Conservation (phyloP, 2,113 vertebrate species). For the Rostratula benghalensis region DNA sequence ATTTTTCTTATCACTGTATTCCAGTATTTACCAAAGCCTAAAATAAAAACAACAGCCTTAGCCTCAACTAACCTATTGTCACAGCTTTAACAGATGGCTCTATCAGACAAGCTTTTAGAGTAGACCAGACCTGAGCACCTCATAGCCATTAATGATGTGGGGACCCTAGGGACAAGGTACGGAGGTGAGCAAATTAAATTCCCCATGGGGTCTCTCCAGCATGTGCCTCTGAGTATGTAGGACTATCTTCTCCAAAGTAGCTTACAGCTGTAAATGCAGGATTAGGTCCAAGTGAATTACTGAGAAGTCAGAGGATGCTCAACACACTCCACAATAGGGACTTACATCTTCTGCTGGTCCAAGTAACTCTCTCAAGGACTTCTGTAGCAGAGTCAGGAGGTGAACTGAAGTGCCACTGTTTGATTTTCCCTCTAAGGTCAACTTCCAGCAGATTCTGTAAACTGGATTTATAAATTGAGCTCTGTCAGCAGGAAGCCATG, state of each 20-base stretch:
- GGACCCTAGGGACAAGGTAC: neutral
- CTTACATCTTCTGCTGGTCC: neutral
- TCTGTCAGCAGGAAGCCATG: neutral
- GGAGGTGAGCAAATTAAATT: accelerated
- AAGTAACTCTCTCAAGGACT: neutral
- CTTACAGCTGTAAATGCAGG: accelerated
- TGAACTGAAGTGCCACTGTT: neutral
- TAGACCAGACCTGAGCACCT: neutral
- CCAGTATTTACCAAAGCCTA: neutral
- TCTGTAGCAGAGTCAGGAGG: neutral
- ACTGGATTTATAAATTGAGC: neutral
- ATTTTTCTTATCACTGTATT: neutral
- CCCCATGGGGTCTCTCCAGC: neutral
- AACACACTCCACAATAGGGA: accelerated
- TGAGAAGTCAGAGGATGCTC: neutral
- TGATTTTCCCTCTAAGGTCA: neutral
- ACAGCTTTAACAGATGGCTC: neutral
- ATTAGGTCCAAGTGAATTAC: neutral
- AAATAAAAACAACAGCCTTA: neutral
- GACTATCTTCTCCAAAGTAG: neutral
- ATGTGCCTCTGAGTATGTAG: neutral
- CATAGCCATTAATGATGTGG: accelerated
- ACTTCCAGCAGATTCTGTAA: neutral
- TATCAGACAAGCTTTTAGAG: neutral
- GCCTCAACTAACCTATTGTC: neutral